Evolutionary conservation across 2,888 invertebrate genomes (phyloP).

Genomic region (Lasioglossum marginatum): DNA sequence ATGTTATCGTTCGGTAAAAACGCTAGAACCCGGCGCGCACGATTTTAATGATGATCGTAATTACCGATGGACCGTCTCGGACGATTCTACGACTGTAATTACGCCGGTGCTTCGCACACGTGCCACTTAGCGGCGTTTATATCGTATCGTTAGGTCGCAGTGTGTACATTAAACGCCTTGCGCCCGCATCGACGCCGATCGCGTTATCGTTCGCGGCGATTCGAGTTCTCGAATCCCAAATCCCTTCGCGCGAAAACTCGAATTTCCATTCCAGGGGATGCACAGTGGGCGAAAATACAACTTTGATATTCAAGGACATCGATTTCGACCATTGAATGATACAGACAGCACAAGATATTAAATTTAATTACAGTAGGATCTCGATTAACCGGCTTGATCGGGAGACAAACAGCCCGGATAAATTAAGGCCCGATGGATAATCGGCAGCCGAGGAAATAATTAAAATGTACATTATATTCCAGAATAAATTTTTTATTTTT

Average conservation of each 20-base stretch:
- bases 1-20: slow-evolving; percentile 44
- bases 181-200: not conserved
- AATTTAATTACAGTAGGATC: too few species aligned
- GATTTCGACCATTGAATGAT: not conserved
- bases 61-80: slow-evolving; percentile 24
- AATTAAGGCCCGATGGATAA: too few species aligned
- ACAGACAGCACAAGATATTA: not conserved
- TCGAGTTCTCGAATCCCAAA: not conserved
- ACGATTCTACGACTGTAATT: slow-evolving; percentile 36
- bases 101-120: slow-evolving; percentile 8
- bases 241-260: not conserved
- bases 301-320: too few species aligned
- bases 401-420: too few species aligned
- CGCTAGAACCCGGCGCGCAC: slow-evolving; percentile 5
- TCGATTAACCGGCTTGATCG: too few species aligned
- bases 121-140: not conserved
- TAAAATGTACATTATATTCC: too few species aligned
- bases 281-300: too few species aligned
- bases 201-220: not conserved
- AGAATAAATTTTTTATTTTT: too few species aligned
- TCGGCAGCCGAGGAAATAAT: too few species aligned
- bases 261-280: not conserved
- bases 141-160: not conserved
- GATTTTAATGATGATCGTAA: slow-evolving; percentile 16
- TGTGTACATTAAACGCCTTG: not conserved